These are phyloP conservation scores for Cheilinus undulatus DNA, from an alignment of 2,113 vertebrate species.

Conservation along the genomic window DNA sequence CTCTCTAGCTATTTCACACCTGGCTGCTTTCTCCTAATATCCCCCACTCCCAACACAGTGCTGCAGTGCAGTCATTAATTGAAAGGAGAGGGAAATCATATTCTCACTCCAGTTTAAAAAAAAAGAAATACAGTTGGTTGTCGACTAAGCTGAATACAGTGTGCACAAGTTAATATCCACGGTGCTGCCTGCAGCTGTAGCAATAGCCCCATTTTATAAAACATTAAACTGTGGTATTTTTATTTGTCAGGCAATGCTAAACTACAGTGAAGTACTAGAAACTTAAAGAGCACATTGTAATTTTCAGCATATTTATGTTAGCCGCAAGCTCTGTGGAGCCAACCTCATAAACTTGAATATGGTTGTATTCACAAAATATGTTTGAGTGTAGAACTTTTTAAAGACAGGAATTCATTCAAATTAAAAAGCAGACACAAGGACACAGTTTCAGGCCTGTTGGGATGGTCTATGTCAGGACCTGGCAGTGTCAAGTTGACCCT, in stretches of 20 bases:
- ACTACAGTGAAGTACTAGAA: slow-evolving; percentile 17
- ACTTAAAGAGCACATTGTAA: not conserved
- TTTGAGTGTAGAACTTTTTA: not conserved
- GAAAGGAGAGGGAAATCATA: slow-evolving; percentile 66
- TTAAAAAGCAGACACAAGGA: not conserved
- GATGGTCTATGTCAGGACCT: not conserved
- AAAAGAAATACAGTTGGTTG: slow-evolving; percentile 13
- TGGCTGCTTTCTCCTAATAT: slow-evolving; percentile 65
- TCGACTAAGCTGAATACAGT: slow-evolving; percentile 22
- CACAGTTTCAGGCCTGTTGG: not conserved
- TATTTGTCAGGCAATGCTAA: slow-evolving; percentile 46
- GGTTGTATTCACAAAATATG: slow-evolving; percentile 2
- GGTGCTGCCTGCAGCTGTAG: slow-evolving; percentile 48
- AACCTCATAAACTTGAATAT: not conserved
- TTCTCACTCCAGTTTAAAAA: slow-evolving; percentile 36
- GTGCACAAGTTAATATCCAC: slow-evolving; percentile 42
- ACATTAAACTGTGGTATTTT: slow-evolving; percentile 53
- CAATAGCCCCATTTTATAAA: slow-evolving; percentile 30
- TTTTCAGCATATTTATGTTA: slow-evolving; percentile 39
- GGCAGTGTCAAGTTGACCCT: not conserved
- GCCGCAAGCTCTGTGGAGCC: slow-evolving; percentile 1
- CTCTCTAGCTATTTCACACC: slow-evolving; percentile 72
- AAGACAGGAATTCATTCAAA: too few relatives aligned
- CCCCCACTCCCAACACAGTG: slow-evolving; percentile 37
- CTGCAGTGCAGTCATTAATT: slow-evolving; percentile 70